These are phyloP conservation scores for Gypaetus barbatus DNA, from an alignment of 2,797 vertebrate species.

Conservation along the genomic window DNA sequence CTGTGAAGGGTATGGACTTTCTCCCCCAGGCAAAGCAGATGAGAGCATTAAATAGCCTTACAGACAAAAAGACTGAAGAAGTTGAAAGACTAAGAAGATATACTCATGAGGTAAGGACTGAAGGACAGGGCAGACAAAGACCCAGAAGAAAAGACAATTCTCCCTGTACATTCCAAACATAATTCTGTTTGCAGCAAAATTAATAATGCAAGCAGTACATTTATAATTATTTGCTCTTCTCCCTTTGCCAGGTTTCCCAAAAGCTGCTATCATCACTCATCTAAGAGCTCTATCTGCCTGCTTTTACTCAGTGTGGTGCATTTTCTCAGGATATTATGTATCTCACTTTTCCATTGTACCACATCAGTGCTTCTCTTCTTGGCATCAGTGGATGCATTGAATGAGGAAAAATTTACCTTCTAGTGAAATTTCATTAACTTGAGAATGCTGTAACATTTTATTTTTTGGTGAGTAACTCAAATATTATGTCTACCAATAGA, in stretches of 20 bases:
- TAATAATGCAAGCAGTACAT: background rate
- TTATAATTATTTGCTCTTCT: background rate
- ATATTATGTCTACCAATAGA: background rate
- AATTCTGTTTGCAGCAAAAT: background rate
- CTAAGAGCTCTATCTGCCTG: background rate
- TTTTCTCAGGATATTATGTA: background rate
- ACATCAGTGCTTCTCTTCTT: background rate
- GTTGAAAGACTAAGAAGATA: background rate
- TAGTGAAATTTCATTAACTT: background rate
- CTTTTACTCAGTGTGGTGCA: background rate
- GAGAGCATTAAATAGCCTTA: background rate
- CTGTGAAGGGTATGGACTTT: background rate
- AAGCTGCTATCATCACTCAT: background rate
- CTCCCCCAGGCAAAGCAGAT: background rate
- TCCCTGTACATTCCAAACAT: background rate
- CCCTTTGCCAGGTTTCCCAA: background rate
- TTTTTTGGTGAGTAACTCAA: background rate
- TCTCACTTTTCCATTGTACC: background rate
- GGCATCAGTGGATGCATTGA: background rate
- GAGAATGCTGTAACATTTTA: background rate
- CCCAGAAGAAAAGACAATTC: background rate
- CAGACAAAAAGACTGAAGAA: background rate
- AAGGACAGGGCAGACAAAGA: background rate
- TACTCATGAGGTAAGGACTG: background rate
- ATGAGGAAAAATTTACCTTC: background rate